Base-by-base conservation (phyloP, 2,888 invertebrate species). In the Spatulosminthurus flaviceps region DNA sequence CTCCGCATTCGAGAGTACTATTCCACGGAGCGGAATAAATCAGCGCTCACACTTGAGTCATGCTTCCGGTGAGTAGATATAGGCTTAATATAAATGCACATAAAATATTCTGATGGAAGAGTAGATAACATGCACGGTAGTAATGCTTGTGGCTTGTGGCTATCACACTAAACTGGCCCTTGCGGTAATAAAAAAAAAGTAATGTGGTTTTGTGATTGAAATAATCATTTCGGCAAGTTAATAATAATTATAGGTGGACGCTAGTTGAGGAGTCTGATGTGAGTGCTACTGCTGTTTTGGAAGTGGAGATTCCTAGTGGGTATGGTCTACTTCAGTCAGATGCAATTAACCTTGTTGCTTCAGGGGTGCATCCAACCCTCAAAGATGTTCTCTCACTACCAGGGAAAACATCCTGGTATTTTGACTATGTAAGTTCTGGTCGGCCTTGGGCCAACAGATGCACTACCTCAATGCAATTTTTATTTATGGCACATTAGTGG, bases 291-390 rank as follows among this genome's bases (percentile, higher is more conserved):
- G 87, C 88, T 9, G 88, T 88, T 4, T 84, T 89, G 24, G 88
- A 89, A 84, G 83, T 89, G 16, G 88, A 88, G 79, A 86, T 88
- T 22, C 89, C 89, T 0, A 88, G 88, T 11, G 89, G 89, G 2
- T 89, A 89, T 82, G 86, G 87, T 86, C 87, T 88, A n/a, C 85
- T 88, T 69, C 88, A 90, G 84, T 88, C 89, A 51, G 89, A 88
- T 74, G 88, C 89, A 1, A 87, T 87, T 41, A 79, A 77, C 11
- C 81, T 87, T 42, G 86, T 87, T 5, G 78, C 80, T 9, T 82
- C 83, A 1, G 83, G 86, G 21, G 80, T 86, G 28, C 87, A 87
- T 83, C 87, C 86, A 1, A 86, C 86, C 19, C 84, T 88, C 13
- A 82, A 85, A 28, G 88, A 88, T 81, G 87, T 86, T 16, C 85